Conservation (phyloP, 2,888 invertebrate species). For the Timema cristinae region DNA sequence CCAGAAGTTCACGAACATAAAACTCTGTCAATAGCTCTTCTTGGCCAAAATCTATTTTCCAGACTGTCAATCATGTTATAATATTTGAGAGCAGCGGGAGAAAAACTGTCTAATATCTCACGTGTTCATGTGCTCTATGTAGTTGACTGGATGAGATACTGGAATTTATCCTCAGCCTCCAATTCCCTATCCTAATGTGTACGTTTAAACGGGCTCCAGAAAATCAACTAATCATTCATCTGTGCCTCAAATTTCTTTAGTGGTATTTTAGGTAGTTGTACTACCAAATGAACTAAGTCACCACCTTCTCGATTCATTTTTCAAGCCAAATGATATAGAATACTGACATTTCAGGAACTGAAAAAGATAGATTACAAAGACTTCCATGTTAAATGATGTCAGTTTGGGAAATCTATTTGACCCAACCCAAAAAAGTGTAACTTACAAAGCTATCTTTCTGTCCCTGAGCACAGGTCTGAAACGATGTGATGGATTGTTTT, state of each 20-base stretch:
- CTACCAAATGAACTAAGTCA: no score
- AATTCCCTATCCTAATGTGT: conserved; percentile 33
- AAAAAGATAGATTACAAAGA: no score
- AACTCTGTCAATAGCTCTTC: not conserved
- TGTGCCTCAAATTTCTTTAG: not conserved
- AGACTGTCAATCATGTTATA: conserved; percentile 32
- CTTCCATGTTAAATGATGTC: no score
- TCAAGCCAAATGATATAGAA: no score
- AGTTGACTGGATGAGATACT: conserved; percentile 32
- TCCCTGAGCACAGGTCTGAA: no score
- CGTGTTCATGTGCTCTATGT: conserved; percentile 31
- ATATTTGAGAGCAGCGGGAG: conserved; percentile 36
- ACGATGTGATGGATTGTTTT: no score
- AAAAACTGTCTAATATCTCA: conserved; percentile 34
- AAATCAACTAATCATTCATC: conserved; percentile 30
- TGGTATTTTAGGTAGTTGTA: not conserved
- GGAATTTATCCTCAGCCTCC: conserved; percentile 29
- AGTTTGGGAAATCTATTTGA: no score
- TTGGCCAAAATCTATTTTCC: not conserved
- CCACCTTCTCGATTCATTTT: no score
- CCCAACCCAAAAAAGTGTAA: no score
- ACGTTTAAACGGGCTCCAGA: conserved; percentile 36
- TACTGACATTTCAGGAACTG: no score
- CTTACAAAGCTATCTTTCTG: no score
- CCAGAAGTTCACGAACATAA: not conserved